Percentiles rank a stretch among this genome's conserved stretches.
Conservation (phyloP, 1,140 invertebrate species). For the Caenorhabditis latens region DNA sequence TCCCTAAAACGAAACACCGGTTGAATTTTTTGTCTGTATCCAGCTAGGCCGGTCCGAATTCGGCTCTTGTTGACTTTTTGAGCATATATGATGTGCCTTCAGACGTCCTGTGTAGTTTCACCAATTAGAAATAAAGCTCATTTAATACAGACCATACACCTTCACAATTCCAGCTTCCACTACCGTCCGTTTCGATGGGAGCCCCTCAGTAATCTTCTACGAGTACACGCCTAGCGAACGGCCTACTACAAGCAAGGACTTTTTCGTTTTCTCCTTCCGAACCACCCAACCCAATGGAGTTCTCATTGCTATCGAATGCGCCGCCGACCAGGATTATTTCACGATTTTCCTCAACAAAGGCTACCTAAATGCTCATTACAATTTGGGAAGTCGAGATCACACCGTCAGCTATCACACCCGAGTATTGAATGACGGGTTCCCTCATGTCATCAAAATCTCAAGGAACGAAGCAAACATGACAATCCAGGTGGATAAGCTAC, state of each 20-base stretch:
- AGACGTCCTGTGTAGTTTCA: too few relatives aligned
- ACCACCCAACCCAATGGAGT: slow-evolving; percentile 70
- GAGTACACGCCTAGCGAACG: slow-evolving; percentile 65
- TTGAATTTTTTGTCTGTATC: too few relatives aligned
- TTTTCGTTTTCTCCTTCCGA: slow-evolving; percentile 69
- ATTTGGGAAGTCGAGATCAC: slow-evolving; percentile 70
- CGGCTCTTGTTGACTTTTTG: too few relatives aligned
- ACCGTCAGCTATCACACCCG: slow-evolving; percentile 69
- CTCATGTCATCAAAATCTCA: slow-evolving; percentile 68
- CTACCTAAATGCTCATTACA: slow-evolving; percentile 73
- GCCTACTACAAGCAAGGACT: slow-evolving; percentile 64
- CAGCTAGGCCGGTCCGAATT: too few relatives aligned
- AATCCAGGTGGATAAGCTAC: slow-evolving; percentile 67
- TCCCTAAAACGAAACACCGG: too few relatives aligned
- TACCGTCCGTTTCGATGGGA: slow-evolving; percentile 66
- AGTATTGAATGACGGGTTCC: slow-evolving; percentile 68
- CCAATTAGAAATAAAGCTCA: too few relatives aligned
- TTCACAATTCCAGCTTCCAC: slow-evolving; percentile 53
- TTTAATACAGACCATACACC: too few relatives aligned
- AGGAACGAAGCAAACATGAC: slow-evolving; percentile 70
- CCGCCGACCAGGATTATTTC: slow-evolving; percentile 73
- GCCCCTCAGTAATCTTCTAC: slow-evolving; percentile 68
- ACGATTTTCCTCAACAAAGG: slow-evolving; percentile 70
- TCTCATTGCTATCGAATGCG: slow-evolving; percentile 71
- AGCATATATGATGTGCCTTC: too few relatives aligned